Base-by-base conservation (phyloP, 2,888 invertebrate genomes). In the Acanthopleura granulata region DNA sequence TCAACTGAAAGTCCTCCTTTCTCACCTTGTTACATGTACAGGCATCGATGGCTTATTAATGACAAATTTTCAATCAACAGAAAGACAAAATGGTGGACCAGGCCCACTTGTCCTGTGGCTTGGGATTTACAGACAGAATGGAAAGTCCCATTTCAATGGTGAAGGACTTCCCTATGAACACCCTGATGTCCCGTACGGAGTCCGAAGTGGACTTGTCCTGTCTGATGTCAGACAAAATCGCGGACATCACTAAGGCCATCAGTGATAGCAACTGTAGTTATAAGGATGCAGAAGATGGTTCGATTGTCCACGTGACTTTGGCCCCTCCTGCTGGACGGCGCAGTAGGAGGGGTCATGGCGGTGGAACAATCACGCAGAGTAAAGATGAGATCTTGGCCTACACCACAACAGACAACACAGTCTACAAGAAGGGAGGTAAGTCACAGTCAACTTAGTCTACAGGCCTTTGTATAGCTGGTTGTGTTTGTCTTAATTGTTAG, bases 341-440 rank as follows among this genome's bases (percentile, higher is more conserved):
- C n/a, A 57, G 57, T 12, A 18, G 57, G 22, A 18, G 57, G 22
- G 57, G 57, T 18, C 57, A 57, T 12, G 57, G 57, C 6, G 57
- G 57, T 57, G 57, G 57, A 1, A 57, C 57, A 4, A 57, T 57
- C 57, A 57, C 57, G 6, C 57, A 57, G 12, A 57, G 22, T 57
- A 57, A 57, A 57, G 57, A 57, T 12, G 57, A 57, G 57, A 57
- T 57, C 18, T 57, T 57, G 12, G 57, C 57, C n/a, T 57, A 57
- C 22, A 57, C 57, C 57, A 57, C 57, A n/a, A 22, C 12, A 4
- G 57, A 57, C 22, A 57, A 57, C 22, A 18, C 18, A 57, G 57
- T 22, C 12, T 57, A 57, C 57, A 57, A 57, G 57, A 57, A 57
- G 22, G 57, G 57, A 18, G 57, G 57, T 57, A 57, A 57, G 57